Evolutionary conservation across 2,888 invertebrate genomes (phyloP), one percentile per base, ranked within the genome.

Genomic region (Stomorhina lunata): DNA sequence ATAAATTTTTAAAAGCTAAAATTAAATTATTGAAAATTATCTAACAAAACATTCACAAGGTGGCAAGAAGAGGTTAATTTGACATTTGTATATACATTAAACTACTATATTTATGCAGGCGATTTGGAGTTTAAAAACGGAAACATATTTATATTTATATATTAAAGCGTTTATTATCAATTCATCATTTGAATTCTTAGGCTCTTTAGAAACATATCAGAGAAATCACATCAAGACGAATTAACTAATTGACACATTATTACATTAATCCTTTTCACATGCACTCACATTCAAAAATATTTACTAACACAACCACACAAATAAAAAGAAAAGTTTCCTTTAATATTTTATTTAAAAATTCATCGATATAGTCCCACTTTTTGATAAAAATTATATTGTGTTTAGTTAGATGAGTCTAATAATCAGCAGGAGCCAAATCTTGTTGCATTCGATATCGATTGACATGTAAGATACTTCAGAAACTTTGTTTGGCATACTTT

Each of bases 141-240:
- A n/a, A n/a, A n/a, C n/a, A n/a, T n/a, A n/a, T n/a, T 12, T 40
- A 40, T 40, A 12, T 40, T 7, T n/a, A 40, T 10, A 20, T 45
- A 45, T 29, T 50, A 32, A 69, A 45, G 45, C 75, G 53, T 71
- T 73, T 68, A 48, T 34, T n/a, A n/a, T n/a, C n/a, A 40, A 65
- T 17, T 55, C 69, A 61, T 81, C 78, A 80, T 83, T 77, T 83
- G 27, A 73, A 88, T 48, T 76, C 85, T 87, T 90, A 90, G 90
- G 89, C 90, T 90, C 89, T 40, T 89, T 90, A 90, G 90, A 90
- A 88, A 90, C 90, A 90, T 90, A 90, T 90, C 90, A 90, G 87
- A 85, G 86, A 86, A 86, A 53, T 83, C 61, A 65, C 55, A 61
- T 34, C 34, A 45, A 48, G 22, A 45, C 32, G 43, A 43, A 32